Evolutionary conservation across 1,140 invertebrate species (phyloP).

Genomic region (Aleiodes sp.): DNA sequence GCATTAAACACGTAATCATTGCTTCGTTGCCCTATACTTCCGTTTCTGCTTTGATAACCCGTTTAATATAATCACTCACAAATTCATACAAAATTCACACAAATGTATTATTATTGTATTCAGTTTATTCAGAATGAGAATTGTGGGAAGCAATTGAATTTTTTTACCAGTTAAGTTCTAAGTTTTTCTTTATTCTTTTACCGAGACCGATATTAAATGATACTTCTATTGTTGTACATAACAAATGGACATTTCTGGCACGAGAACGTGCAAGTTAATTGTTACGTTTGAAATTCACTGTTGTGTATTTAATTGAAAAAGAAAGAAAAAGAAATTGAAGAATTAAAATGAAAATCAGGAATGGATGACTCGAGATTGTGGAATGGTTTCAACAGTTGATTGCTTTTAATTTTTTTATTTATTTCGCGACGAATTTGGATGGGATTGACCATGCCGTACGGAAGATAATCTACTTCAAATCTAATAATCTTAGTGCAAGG

Average conservation of each 20-base stretch:
- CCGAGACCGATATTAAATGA: constrained; percentile 34
- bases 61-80: not conserved
- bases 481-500: no score
- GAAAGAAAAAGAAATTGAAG: no score
- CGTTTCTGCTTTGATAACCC: constrained; percentile 20
- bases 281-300: no score
- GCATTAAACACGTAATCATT: constrained; percentile 52
- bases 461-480: no score
- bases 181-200: constrained; percentile 14
- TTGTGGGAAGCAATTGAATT: not conserved
- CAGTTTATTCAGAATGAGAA: not conserved
- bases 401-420: no score
- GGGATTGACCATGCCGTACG: no score
- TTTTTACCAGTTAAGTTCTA: not conserved
- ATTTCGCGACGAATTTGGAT: no score
- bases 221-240: constrained; percentile 24
- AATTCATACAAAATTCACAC: not conserved
- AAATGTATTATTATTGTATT: constrained; percentile 15
- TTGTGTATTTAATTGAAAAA: no score
- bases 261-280: constrained; percentile 17
- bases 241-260: constrained; percentile 18
- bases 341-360: no score
- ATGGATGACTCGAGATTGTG: no score
- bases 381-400: no score
- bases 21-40: constrained; percentile 40